Conservation (phyloP, 2,797 vertebrate species). For the Sebastes vulpes region DNA sequence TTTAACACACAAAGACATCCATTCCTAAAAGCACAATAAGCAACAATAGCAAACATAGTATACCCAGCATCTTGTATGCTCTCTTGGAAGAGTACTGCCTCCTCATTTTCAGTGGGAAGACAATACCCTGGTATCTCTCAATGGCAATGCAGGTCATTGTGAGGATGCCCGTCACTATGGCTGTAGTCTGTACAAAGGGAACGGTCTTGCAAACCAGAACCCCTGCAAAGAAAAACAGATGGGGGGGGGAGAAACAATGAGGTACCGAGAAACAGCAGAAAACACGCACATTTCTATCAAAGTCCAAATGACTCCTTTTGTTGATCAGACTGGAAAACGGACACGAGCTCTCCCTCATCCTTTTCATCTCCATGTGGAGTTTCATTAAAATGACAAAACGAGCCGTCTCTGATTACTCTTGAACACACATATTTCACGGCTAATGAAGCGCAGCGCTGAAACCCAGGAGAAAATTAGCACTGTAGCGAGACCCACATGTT, state of each 20-base stretch:
- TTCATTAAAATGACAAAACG: background rate
- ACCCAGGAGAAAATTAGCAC: background rate
- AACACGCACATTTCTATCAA: background rate
- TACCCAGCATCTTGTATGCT: constrained; percentile 89
- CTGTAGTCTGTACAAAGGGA: constrained; percentile 90
- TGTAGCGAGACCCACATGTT: background rate
- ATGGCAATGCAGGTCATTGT: constrained; percentile 91
- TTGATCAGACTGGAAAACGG: background rate
- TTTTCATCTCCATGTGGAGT: background rate
- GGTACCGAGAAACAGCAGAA: background rate
- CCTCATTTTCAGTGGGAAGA: constrained; percentile 89
- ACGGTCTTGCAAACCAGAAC: constrained; percentile 89
- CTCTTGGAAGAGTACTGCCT: constrained; percentile 86
- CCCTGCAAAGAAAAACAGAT: constrained; percentile 68
- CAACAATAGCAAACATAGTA: background rate
- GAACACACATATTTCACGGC: background rate
- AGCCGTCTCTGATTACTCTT: background rate
- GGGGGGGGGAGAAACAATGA: background rate
- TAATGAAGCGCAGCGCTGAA: background rate
- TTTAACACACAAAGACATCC: background rate
- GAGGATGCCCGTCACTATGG: constrained; percentile 89
- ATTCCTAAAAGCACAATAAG: background rate
- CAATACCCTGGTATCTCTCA: constrained; percentile 90
- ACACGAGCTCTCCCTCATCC: background rate
- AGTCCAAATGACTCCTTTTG: background rate